A percentile compares a stretch with the other conserved stretches of the same genome.
These are phyloP conservation scores for Rhabdophis nuchalis DNA, from an alignment of 2,797 vertebrate species.

Conservation along the genomic window DNA sequence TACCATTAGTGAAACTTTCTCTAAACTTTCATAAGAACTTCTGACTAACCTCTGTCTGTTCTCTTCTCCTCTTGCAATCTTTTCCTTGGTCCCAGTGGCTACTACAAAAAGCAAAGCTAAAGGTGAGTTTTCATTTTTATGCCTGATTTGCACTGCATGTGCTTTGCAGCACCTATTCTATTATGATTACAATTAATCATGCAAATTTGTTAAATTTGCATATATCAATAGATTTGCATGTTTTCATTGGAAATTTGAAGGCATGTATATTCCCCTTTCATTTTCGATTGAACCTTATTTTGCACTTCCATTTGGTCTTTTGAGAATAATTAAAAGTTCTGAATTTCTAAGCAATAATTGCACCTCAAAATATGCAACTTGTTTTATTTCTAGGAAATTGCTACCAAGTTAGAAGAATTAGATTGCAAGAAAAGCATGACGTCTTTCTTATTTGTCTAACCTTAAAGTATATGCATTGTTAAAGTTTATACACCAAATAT, in stretches of 20 bases:
- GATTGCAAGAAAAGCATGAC: background rate
- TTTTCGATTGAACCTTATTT: background rate
- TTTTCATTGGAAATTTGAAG: slow-evolving; percentile 10
- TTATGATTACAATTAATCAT: slow-evolving; percentile 32
- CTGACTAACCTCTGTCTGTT: slow-evolving; percentile 78
- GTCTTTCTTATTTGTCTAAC: slow-evolving; percentile 26
- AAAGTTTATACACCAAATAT: slow-evolving; percentile 12
- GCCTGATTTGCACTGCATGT: slow-evolving; percentile 64
- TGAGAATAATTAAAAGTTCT: slow-evolving; percentile 7
- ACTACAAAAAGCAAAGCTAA: slow-evolving; percentile 93
- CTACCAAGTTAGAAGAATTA: slow-evolving; percentile 9
- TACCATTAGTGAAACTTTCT: slow-evolving; percentile 53
- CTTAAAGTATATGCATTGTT: slow-evolving; percentile 32
- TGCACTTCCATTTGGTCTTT: background rate
- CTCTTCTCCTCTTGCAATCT: slow-evolving; percentile 80
- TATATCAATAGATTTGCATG: slow-evolving; percentile 26
- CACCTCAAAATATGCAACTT: background rate
- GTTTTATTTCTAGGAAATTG: background rate
- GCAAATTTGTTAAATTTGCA: slow-evolving; percentile 7
- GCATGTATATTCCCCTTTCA: background rate
- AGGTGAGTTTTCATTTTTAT: slow-evolving; percentile 88
- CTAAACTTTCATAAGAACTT: slow-evolving; percentile 50
- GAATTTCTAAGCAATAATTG: slow-evolving; percentile 1
- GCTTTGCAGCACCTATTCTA: slow-evolving; percentile 48
- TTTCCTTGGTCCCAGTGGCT: slow-evolving; percentile 86